A percentile compares a stretch with the other conserved stretches of the same genome.
Conservation (phyloP, 2,113 vertebrate genomes). For the Cyanistes caeruleus region DNA sequence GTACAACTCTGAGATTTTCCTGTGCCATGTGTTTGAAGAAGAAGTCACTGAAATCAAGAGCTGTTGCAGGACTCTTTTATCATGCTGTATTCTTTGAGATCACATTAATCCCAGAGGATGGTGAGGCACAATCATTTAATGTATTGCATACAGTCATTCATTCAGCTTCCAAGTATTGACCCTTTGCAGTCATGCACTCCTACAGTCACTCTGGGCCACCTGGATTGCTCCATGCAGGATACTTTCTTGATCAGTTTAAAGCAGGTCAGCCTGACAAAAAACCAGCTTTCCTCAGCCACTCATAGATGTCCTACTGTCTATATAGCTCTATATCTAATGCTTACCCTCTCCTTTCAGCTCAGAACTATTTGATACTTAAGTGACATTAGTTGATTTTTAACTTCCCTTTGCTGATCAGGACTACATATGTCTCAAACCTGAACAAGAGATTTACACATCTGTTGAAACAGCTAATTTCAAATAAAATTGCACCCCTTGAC, state of each 20-base stretch:
- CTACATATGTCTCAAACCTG: not conserved
- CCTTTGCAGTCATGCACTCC: not conserved
- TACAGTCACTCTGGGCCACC: not conserved
- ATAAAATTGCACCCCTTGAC: not conserved
- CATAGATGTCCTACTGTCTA: not conserved
- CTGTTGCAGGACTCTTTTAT: not conserved
- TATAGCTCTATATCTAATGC: not conserved
- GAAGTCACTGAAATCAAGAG: not conserved
- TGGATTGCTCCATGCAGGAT: not conserved
- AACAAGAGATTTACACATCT: not conserved
- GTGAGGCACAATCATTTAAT: not conserved
- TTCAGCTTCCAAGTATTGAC: not conserved
- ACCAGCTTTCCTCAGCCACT: not conserved
- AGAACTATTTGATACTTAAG: not conserved
- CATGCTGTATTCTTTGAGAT: not conserved
- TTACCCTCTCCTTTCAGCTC: not conserved
- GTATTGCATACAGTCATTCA: not conserved
- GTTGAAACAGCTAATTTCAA: constrained; percentile 5
- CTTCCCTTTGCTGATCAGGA: not conserved
- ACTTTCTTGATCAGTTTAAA: not conserved
- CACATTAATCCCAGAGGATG: not conserved
- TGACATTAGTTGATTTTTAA: not conserved
- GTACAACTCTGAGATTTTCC: not conserved
- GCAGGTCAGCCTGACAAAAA: not conserved
- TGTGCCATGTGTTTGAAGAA: not conserved